These are phyloP conservation scores for Ondatra zibethicus DNA, from an alignment of 2,113 vertebrate genomes.

Conservation along the genomic window DNA sequence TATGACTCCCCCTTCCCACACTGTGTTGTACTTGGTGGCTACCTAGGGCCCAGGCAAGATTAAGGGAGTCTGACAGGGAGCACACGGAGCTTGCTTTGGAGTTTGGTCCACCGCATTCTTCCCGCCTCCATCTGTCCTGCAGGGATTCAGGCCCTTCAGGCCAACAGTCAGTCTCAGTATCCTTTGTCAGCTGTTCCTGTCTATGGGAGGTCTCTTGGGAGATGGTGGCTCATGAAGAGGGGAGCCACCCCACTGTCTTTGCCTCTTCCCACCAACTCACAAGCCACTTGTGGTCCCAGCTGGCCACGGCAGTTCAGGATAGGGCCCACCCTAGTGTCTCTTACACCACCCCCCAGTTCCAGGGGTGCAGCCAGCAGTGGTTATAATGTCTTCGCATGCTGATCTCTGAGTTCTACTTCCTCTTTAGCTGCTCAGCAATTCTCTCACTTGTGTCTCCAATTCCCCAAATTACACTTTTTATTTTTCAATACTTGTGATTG, in stretches of 20 bases:
- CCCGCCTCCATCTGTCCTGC: not conserved
- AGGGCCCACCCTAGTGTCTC: rapidly evolving
- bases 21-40: not conserved
- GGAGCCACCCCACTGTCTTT: not conserved
- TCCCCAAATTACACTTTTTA: not conserved
- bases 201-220: not conserved
- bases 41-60: not conserved
- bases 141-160: not conserved
- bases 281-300: not conserved
- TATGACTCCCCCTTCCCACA: not conserved
- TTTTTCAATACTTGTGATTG: not conserved
- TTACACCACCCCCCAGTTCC: not conserved
- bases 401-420: not conserved
- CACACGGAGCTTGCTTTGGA: not conserved
- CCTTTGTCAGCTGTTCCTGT: not conserved
- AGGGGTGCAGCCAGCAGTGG: not conserved
- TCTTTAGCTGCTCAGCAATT: not conserved
- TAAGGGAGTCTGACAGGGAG: not conserved
- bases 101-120: not conserved
- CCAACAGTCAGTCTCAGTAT: not conserved
- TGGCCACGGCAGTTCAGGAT: not conserved
- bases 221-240: not conserved
- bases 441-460: not conserved
- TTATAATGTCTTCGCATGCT: not conserved
- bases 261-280: no score